phyloP scores from a whole-genome alignment of 2,797 vertebrate species.

The Melanogrammus aeglefinus region DNA sequence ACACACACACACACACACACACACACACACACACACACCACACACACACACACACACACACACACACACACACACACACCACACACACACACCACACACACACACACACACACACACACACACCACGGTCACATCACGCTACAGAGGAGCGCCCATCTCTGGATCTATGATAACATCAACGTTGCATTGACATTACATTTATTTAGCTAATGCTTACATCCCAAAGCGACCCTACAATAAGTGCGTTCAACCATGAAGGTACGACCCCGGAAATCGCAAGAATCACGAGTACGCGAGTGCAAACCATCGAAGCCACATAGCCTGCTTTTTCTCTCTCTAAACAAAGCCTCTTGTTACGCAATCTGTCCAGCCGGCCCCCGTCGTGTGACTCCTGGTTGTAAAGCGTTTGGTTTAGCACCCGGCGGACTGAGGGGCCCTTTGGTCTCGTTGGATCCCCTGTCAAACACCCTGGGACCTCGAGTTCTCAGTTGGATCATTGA shows the following conservation, averaged over 20 bases:
- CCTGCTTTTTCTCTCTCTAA: constrained; percentile 50
- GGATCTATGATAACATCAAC: constrained; percentile 9
- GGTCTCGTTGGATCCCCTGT: constrained; percentile 25
- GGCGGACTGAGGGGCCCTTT: constrained; percentile 54
- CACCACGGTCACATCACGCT: not conserved
- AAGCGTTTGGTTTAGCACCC: constrained; percentile 64
- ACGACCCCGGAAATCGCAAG: too few relatives aligned
- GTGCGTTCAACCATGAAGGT: too few relatives aligned
- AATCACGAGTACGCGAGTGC: constrained; percentile 26
- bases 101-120: not conserved
- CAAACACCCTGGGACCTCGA: not conserved
- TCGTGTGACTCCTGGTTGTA: constrained; percentile 62
- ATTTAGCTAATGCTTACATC: too few relatives aligned
- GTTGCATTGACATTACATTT: too few relatives aligned
- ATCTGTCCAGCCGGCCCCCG: constrained; percentile 53
- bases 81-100: not conserved
- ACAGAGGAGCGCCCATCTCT: constrained; percentile 11
- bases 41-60: not conserved
- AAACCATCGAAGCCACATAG: constrained; percentile 32
- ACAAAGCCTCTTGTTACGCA: constrained; percentile 67
- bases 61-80: constrained; percentile 2
- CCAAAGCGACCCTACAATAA: too few relatives aligned
- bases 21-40: not conserved
- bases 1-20: not conserved
- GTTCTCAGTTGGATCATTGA: not conserved